Evolutionary conservation across 2,888 invertebrate species (phyloP).

Genomic region (Polydrusus cervinus): DNA sequence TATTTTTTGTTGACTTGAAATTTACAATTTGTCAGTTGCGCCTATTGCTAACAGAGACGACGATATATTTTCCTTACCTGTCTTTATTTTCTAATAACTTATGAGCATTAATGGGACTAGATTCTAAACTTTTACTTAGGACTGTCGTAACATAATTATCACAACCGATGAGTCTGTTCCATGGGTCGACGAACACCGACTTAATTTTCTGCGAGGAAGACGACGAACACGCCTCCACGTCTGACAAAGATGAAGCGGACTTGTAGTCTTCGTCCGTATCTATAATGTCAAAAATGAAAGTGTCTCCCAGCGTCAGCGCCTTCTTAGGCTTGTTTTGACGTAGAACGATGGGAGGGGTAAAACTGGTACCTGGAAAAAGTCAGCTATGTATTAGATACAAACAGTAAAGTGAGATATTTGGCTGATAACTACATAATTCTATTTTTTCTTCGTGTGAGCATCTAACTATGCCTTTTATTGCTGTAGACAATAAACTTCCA

Average conservation of each 20-base stretch:
- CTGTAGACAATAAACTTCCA: too few species aligned
- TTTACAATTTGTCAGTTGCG: too few species aligned
- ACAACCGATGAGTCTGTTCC: slow-evolving; percentile 78
- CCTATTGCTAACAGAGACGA: background rate
- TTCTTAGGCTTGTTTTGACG: slow-evolving; percentile 81
- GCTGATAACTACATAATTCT: too few species aligned
- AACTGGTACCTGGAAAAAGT: slow-evolving; percentile 35
- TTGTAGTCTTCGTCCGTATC: slow-evolving; percentile 83
- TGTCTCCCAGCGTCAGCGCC: slow-evolving; percentile 81
- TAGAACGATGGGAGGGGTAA: slow-evolving; percentile 79
- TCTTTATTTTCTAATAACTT: slow-evolving; percentile 65
- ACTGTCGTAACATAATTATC: slow-evolving; percentile 84
- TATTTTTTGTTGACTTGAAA: background rate
- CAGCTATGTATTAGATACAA: too few species aligned
- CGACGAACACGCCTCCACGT: slow-evolving; percentile 57
- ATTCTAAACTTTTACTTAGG: slow-evolving; percentile 71
- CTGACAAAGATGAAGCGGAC: slow-evolving; percentile 59
- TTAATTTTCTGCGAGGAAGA: slow-evolving; percentile 58
- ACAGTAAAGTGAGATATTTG: too few species aligned
- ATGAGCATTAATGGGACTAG: slow-evolving; percentile 67
- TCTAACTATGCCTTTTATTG: too few species aligned
- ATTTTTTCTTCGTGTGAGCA: too few species aligned
- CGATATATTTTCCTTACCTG: slow-evolving; percentile 36
- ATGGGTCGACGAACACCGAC: slow-evolving; percentile 75
- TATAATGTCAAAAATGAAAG: slow-evolving; percentile 88